Evolutionary conservation across 2,113 vertebrate species (phyloP), one percentile per base, ranked within the genome.

Genomic region (Urocitellus parryii): DNA sequence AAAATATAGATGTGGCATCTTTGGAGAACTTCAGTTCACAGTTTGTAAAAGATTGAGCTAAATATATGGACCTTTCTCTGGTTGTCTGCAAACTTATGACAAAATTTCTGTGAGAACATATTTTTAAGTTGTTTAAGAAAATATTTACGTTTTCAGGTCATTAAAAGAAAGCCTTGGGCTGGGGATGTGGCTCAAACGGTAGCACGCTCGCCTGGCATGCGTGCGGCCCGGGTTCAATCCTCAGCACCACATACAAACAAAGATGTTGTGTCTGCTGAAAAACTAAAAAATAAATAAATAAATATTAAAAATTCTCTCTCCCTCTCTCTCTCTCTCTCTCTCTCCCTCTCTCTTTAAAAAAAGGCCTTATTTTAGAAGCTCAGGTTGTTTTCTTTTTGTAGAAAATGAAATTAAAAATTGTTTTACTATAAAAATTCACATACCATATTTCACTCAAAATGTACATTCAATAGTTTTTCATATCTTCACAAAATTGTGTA

Each of bases 81-180:
- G 9, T 73, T 39, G 58, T 88, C 18, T 89, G 68, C 34, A 73
- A 87, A 74, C 56, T 53, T 88, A 58, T 18, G n/a, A 25, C 2
- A 88, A n/a, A 6, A 83, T 68, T 84, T 67, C 1, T 82, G 29
- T 93, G 18, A 79, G 29, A 13, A 87, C 45, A 16, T 65, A 68
- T 77, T 88, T 79, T 88, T 74, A 61, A 85, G 22, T 74, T 78
- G 42, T 48, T n/a, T 76, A 63, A 81, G 24, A 81, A 84, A 91
- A 73, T 82, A 90, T 85, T 80, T 95, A n/a, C 3, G 58, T 39
- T 29, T 12, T 9, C 16, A 89, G 32, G 18, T 92, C 9, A 22
- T 84, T 91, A 25, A 61, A 61, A 39, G 3, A 39, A 39, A 39
- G 39, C 39, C 39, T 39, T 39, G 39, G 39, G 39, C 39, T 39